Conservation (phyloP, 2,888 invertebrate genomes). For the Temnothorax unifasciatus region DNA sequence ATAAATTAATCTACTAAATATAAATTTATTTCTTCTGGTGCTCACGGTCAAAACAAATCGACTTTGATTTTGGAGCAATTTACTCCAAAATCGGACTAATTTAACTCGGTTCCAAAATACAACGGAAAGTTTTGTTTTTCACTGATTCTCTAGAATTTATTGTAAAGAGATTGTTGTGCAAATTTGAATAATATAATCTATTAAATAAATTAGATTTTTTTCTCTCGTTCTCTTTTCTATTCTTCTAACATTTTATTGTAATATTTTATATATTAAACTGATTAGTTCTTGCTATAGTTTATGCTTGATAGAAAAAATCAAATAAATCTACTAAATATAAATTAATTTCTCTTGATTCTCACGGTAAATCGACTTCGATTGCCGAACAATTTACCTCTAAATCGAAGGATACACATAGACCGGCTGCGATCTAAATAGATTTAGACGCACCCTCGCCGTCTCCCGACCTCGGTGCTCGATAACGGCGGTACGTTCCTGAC, state of each 20-base stretch:
- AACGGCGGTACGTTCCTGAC: conserved; percentile 29
- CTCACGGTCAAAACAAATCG: no score
- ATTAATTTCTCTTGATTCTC: background rate
- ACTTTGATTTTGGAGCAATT: no score
- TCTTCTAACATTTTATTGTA: no score
- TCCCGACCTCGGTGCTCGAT: background rate
- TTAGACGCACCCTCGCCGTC: background rate
- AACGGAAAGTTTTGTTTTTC: no score
- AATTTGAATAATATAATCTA: no score
- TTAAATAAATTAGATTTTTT: no score
- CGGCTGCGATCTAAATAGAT: background rate
- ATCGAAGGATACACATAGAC: background rate
- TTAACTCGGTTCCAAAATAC: no score
- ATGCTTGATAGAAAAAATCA: background rate
- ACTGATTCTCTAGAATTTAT: no score
- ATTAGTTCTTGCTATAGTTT: background rate
- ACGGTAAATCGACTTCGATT: background rate
- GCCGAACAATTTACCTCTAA: background rate
- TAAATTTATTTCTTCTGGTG: background rate
- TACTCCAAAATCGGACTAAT: no score
- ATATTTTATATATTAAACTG: no score
- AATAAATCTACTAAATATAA: background rate
- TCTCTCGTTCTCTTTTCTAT: no score
- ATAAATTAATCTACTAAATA: background rate
- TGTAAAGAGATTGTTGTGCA: no score